A percentile compares a stretch with the other conserved stretches of the same genome.
phyloP scores from a whole-genome alignment of 2,888 invertebrate species.

The Troides helena region DNA sequence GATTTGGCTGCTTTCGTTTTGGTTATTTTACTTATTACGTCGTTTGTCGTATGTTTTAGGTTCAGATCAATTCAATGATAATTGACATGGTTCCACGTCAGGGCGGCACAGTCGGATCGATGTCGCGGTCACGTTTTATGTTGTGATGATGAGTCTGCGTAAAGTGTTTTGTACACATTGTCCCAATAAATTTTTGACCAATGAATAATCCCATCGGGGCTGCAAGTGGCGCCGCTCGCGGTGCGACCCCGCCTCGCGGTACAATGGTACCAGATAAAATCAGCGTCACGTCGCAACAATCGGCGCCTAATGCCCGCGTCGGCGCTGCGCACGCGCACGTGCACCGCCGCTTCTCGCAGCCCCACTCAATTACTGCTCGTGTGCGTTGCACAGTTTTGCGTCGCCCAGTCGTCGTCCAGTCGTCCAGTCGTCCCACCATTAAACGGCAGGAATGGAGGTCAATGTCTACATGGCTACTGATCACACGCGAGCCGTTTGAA shows the following conservation, averaged over 20 bases:
- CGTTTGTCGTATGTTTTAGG: not conserved
- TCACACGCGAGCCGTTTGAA: conserved; percentile 1
- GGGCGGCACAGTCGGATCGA: too few species aligned
- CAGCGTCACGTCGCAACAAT: conserved; percentile 55
- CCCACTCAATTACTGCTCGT: conserved; percentile 46
- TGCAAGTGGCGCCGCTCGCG: conserved; percentile 32
- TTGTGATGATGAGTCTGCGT: too few species aligned
- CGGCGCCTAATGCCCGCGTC: conserved; percentile 46
- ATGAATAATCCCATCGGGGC: conserved; percentile 12
- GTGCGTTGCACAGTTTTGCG: conserved; percentile 32
- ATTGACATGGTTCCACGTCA: too few species aligned
- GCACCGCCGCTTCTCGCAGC: conserved; percentile 38
- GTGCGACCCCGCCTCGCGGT: conserved; percentile 35
- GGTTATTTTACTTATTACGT: not conserved
- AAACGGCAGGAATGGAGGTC: conserved; percentile 15
- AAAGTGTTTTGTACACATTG: not conserved
- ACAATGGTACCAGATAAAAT: conserved; percentile 48
- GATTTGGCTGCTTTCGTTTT: not conserved
- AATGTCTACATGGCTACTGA: conserved; percentile 1
- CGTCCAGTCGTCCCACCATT: not conserved
- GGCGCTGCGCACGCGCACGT: conserved; percentile 34
- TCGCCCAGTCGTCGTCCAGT: too few species aligned
- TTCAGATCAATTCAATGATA: not conserved
- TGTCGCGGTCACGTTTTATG: too few species aligned
- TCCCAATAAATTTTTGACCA: conserved; percentile 2